Conservation (phyloP, 2,113 vertebrate genomes). For the Nycticebus coucang region DNA sequence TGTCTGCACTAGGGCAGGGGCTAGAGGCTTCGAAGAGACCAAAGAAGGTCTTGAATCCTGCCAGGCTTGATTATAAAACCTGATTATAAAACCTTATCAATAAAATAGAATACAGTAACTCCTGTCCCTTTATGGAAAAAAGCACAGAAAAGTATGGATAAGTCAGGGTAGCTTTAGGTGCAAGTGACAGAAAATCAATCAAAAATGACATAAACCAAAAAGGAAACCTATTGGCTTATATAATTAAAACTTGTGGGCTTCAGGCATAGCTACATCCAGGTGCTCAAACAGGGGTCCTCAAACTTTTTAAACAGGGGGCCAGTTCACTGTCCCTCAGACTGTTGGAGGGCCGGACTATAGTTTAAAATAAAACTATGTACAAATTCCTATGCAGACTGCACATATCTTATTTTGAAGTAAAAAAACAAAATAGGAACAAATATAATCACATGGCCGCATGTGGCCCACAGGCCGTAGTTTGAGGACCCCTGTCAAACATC, state of each 20-base stretch:
- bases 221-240: background rate
- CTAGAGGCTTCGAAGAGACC: background rate
- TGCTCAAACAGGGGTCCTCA: background rate
- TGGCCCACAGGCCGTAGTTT: no score
- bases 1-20: background rate
- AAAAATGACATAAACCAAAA: constrained; percentile 23
- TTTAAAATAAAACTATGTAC: no score
- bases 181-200: background rate
- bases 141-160: background rate
- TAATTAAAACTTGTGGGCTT: background rate
- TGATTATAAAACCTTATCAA: background rate
- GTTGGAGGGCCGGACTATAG: no score
- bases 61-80: background rate
- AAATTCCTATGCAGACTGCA: no score
- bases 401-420: no score
- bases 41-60: background rate
- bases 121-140: background rate
- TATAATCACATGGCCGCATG: no score
- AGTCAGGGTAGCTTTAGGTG: background rate
- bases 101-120: background rate
- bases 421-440: no score
- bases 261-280: background rate
- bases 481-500: background rate
- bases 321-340: no score
- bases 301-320: no score